Base-by-base conservation (phyloP, 2,797 vertebrate species). In the Halcyon badia region DNA sequence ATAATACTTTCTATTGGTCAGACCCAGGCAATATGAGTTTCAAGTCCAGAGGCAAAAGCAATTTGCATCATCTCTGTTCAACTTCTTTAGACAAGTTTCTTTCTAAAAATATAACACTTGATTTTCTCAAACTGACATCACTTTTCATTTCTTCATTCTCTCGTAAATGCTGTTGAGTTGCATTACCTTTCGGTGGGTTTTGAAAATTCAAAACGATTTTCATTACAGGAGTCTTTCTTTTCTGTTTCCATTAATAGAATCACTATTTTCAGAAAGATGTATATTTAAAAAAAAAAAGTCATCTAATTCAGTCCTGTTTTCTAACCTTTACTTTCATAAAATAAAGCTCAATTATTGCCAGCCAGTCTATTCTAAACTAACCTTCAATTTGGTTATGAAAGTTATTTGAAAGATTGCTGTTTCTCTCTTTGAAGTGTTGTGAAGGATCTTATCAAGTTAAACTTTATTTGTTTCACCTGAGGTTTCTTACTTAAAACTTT, bases 61-160 rank as follows among this genome's bases (percentile, higher is more conserved):
- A 46, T 69, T 76, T 79, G 4, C 33, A 49, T 83, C 14, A 52
- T 17, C 57, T 61, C 31, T 44, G 17, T 30, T 64, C 37, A 75
- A 31, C 20, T 62, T 83, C 51, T 77, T 73, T 52, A 83, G 72
- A 68, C 46, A 41, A 56, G 4, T 83, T 90, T 21, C 41, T 62
- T 91, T 79, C 85, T 86, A 90, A 95, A 91, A 86, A 75, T 57
- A 25, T 8, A 77, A 62, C 21, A 46, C 30, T 65, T 84, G 76
- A 58, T 83, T 69, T 91, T 73, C 79, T 70, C 64, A 60, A 66
- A 62, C 39, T 83, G 85, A 77, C 72, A 30, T 60, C 88, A 31
- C 42, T 70, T 73, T 70, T 83, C 1, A 1, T 79, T 91, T 93
- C 69, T 90, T 31, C 39, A 73, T 62, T 93, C 62, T 80, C 30